These are phyloP conservation scores for Aphodius sticticus DNA, from an alignment of 2,888 invertebrate species.

Conservation along the genomic window DNA sequence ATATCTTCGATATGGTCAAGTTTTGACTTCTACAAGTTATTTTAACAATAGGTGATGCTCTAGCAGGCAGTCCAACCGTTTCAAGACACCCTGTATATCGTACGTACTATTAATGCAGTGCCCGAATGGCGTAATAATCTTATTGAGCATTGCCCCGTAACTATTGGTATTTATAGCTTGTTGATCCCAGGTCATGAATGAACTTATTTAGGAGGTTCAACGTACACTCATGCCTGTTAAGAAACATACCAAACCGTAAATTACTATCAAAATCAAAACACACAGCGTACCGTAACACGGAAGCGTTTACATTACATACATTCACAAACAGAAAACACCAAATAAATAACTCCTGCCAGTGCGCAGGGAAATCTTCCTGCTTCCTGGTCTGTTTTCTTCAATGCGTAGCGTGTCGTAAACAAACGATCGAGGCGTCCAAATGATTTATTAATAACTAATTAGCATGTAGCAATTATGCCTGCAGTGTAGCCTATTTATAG, in stretches of 20 bases:
- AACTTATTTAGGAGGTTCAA: slow-evolving; percentile 4
- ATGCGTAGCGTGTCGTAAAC: neutral
- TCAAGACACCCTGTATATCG: neutral
- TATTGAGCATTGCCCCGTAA: neutral
- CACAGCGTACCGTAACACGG: neutral
- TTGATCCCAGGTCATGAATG: slow-evolving; percentile 4
- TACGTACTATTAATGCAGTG: neutral
- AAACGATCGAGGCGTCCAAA: neutral
- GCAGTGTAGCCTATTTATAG: neutral
- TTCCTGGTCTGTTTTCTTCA: neutral
- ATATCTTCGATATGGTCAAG: too few relatives aligned
- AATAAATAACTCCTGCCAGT: neutral
- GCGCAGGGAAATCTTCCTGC: neutral
- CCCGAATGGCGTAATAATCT: neutral
- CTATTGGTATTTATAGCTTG: neutral
- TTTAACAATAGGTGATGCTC: too few relatives aligned
- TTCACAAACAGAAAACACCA: neutral
- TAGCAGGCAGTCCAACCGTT: too few relatives aligned
- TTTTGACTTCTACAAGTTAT: too few relatives aligned
- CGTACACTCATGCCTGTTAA: neutral
- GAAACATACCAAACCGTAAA: neutral
- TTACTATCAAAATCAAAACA: slow-evolving; percentile 4
- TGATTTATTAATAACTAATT: slow-evolving; percentile 4
- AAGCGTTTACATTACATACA: neutral
- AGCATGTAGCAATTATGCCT: neutral